phyloP scores from a whole-genome alignment of 2,113 vertebrate genomes.

The Thamnaconus septentrionalis region DNA sequence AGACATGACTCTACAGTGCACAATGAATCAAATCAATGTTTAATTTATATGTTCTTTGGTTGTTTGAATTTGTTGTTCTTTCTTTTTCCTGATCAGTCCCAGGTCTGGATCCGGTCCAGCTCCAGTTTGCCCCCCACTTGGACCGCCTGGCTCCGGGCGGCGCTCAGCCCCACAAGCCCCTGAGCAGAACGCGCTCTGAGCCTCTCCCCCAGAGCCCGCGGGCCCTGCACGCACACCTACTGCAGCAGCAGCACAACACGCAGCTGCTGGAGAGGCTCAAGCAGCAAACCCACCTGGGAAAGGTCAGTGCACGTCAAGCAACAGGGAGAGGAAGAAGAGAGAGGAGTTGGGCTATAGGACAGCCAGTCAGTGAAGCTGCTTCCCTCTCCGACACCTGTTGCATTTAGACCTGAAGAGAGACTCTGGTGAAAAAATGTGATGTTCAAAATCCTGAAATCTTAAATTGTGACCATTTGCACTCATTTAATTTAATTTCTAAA shows the following conservation, averaged over 20 bases:
- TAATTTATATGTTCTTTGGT: neutral
- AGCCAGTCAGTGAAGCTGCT: no score
- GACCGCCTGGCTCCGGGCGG: slow-evolving; percentile 72
- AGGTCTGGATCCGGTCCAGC: slow-evolving; percentile 80
- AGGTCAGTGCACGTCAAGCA: slow-evolving; percentile 37
- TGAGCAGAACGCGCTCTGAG: slow-evolving; percentile 92
- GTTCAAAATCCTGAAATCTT: no score
- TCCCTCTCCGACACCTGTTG: no score
- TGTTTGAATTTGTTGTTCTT: neutral
- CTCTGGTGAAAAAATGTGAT: no score
- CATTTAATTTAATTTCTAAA: no score
- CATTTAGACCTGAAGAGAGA: no score
- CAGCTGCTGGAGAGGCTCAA: slow-evolving; percentile 75
- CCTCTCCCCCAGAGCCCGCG: slow-evolving; percentile 87
- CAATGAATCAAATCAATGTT: neutral
- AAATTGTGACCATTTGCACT: no score
- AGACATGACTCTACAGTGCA: neutral
- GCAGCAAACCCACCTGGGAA: slow-evolving; percentile 68
- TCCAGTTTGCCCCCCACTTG: slow-evolving; percentile 81
- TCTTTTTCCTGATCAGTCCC: slow-evolving; percentile 68
- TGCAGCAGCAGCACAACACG: slow-evolving; percentile 82
- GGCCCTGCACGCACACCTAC: slow-evolving; percentile 82
- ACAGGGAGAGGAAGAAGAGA: no score
- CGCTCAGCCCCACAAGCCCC: slow-evolving; percentile 82
- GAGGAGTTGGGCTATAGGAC: no score